Base-by-base conservation (phyloP, 2,888 invertebrate genomes). In the Sesia bembeciformis region DNA sequence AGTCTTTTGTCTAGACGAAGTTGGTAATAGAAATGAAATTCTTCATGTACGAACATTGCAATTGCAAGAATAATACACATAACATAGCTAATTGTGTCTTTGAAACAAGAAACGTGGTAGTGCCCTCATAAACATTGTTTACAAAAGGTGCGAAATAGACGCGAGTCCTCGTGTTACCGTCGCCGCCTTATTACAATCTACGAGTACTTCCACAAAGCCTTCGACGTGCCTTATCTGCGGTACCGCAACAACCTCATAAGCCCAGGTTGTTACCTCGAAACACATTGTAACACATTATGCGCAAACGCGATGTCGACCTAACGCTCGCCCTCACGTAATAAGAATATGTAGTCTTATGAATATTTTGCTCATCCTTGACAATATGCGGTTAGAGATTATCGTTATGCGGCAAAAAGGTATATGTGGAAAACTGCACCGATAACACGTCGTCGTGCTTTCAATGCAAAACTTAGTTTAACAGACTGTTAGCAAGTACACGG, bases 201-300 rank as follows among this genome's bases (percentile, higher is more conserved):
- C 68, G 76, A 78, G 79, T 57, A 41, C 74, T 77, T 77, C 79
- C 77, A 67, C 64, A 76, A 81, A 80, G 80, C 83, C 83, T 78
- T 83, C 76, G 74, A 70, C 85, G 85, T 86, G 84, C 85, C 84
- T 87, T 86, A 86, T 86, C 81, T 75, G 72, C 73, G 76, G 66
- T 54, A 72, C 76, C 81, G 74, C 72, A 70, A 76, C 78, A 79
- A 78, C 76, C 76, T 78, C 78, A 78, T 86, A 85, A 84, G 83
- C 85, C 67, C 78, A 78, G 76, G 83, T 84, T 82, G 84, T 83
- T 86, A 85, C 85, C 83, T 82, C 76, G 62, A 72, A 83, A 86
- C 83, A 86, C 82, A 84, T 85, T 85, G 84, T 81, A 81, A 71
- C 81, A 84, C 81, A 84, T 86, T 85, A 86, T 82, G 83, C 81